These are phyloP conservation scores for Myathropa florea DNA, from an alignment of 2,888 invertebrate species.

Conservation along the genomic window DNA sequence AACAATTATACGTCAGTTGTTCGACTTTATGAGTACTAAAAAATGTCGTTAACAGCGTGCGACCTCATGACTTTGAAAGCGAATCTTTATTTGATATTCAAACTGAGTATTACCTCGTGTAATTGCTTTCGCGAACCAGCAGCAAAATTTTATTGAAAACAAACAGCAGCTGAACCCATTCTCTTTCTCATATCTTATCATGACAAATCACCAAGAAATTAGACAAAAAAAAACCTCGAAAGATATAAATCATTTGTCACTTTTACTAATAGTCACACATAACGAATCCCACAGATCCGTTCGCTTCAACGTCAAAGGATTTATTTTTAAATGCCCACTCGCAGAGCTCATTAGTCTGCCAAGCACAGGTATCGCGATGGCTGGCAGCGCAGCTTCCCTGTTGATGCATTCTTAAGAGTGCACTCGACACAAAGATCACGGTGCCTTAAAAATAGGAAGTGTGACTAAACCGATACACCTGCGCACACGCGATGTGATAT, in stretches of 20 bases:
- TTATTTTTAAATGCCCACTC: conserved; percentile 30
- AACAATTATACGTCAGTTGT: not conserved
- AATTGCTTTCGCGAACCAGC: not conserved
- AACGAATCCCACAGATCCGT: not conserved
- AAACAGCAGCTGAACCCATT: not conserved
- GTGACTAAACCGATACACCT: conserved; percentile 43
- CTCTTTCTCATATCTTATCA: not conserved
- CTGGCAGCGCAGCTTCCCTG: not conserved
- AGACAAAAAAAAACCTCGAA: not conserved
- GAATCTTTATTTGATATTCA: not conserved
- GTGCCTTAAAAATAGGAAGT: conserved; percentile 47
- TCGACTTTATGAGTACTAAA: not conserved
- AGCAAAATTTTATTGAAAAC: not conserved
- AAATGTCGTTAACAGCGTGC: not conserved
- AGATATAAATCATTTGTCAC: conserved; percentile 35
- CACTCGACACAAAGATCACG: conserved; percentile 30
- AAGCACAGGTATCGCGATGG: conserved; percentile 3
- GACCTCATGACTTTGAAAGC: not conserved
- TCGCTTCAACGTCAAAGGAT: not conserved
- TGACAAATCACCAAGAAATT: not conserved
- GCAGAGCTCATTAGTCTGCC: not conserved
- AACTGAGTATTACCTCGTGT: no score
- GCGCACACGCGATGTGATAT: conserved; percentile 21
- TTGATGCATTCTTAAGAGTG: conserved; percentile 28
- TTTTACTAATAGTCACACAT: not conserved